Conservation (phyloP, 1,140 invertebrate genomes). For the Drosophila sulfurigaster region DNA sequence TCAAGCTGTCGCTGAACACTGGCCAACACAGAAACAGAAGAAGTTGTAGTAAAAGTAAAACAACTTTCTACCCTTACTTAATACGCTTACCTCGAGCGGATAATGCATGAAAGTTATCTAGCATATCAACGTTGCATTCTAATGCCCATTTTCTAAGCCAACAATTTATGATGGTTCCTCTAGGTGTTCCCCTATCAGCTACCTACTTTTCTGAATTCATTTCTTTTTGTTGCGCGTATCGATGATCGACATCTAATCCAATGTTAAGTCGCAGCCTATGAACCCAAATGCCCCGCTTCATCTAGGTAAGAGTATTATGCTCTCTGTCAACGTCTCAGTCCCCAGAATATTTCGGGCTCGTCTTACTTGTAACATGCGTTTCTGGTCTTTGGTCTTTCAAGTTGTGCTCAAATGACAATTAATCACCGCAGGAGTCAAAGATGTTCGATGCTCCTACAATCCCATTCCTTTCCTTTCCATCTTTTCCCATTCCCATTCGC, state of each 20-base stretch:
- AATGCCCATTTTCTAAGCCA: slow-evolving; percentile 62
- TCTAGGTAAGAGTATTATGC: slow-evolving; percentile 30
- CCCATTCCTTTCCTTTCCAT: not conserved
- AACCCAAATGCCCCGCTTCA: slow-evolving; percentile 31
- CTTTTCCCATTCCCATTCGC: not conserved
- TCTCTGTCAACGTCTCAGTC: slow-evolving; percentile 7
- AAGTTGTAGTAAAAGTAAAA: slow-evolving; percentile 2
- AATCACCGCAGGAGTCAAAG: slow-evolving; percentile 82
- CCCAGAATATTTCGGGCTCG: slow-evolving; percentile 2
- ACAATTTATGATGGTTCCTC: slow-evolving; percentile 61
- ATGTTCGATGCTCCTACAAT: slow-evolving; percentile 58
- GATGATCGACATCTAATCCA: slow-evolving; percentile 79
- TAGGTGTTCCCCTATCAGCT: slow-evolving; percentile 38
- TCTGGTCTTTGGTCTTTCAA: slow-evolving; percentile 7
- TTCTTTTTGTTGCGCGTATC: slow-evolving; percentile 45
- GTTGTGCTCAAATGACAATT: slow-evolving; percentile 69
- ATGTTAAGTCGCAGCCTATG: slow-evolving; percentile 60
- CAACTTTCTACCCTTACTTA: slow-evolving; percentile 36
- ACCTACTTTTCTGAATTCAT: slow-evolving; percentile 54
- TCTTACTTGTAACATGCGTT: slow-evolving; percentile 45
- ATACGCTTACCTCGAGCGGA: slow-evolving; percentile 28
- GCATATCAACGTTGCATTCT: slow-evolving; percentile 45
- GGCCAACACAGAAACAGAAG: slow-evolving; percentile 5
- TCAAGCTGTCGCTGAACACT: slow-evolving; percentile 23
- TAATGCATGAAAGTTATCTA: slow-evolving; percentile 8